Evolutionary conservation across 2,888 invertebrate species (phyloP), one percentile per base, ranked within the genome.

Genomic region (Netelia virgata): DNA sequence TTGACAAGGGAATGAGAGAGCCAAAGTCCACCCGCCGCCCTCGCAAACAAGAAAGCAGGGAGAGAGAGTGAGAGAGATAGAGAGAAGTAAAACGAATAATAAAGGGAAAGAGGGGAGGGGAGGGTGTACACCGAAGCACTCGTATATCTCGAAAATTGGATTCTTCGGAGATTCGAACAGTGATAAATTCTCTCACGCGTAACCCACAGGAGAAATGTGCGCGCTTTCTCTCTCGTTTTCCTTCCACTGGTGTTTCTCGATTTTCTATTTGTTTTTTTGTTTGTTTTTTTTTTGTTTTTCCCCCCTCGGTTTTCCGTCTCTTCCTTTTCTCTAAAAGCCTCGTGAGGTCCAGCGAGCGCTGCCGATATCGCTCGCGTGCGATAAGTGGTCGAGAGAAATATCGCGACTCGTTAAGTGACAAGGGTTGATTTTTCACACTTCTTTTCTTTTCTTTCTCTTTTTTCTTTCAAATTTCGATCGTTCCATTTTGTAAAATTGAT

Each of bases 131-230:
- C 88, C 87, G 88, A 88, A 88, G 63, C 86, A 89, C 91, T 90
- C 91, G 90, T 91, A 92, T 91, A 92, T 92, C 91, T 91, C 88
- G 90, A 90, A 92, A 92, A 92, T 92, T 92, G 92, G 92, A 92
- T 92, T 91, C 90, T 90, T 87, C 88, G 88, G 88, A 90, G 91
- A 91, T 91, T 90, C 91, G 89, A 88, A 88, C 82, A 84, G 88
- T 89, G 91, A 92, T 92, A 92, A 92, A 92, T 92, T 90, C 87
- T 90, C 87, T 86, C 87, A 86, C 82, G 76, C 85, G 72, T 82
- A 85, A 85, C 78, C 82, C 82, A 82, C 78, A 72, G 50, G 79
- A 82, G 79, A 79, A 50, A 64, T 72, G 75, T 70, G 61, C 53
- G 69, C 18, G 50, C 50, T 68, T 55, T 28, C 61, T 68, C 66